phyloP scores from a whole-genome alignment of 1,140 invertebrate genomes.

The Babylonia areolata region DNA sequence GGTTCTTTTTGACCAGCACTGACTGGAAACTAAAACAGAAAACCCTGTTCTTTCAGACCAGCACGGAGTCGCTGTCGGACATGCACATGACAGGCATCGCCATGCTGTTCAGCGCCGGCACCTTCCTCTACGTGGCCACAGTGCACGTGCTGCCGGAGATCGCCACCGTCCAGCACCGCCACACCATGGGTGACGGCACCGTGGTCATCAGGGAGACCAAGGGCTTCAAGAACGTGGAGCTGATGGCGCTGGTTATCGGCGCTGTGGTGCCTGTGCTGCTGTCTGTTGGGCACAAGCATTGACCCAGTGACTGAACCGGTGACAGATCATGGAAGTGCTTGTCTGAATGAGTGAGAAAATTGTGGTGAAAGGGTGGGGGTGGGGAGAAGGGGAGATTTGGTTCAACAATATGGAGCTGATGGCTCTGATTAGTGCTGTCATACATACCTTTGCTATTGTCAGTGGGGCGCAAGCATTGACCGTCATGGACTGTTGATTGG shows the following conservation, averaged over 20 bases:
- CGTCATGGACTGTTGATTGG: too few species aligned
- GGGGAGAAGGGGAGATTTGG: constrained; percentile 77
- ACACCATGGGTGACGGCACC: constrained; percentile 75
- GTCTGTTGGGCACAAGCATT: constrained; percentile 93
- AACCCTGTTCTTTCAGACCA: constrained; percentile 74
- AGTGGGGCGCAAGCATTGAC: constrained; percentile 93
- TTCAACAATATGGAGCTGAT: constrained; percentile 88
- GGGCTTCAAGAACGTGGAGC: constrained; percentile 85
- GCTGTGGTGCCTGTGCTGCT: constrained; percentile 91
- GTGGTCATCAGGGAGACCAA: constrained; percentile 76
- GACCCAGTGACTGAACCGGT: too few species aligned
- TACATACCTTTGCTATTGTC: constrained; percentile 91
- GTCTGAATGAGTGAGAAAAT: too few species aligned
- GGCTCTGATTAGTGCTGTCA: constrained; percentile 89
- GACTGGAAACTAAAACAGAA: too few species aligned
- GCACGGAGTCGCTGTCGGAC: constrained; percentile 80
- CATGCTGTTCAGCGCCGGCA: constrained; percentile 99
- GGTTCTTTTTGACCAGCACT: too few species aligned
- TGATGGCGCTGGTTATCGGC: constrained; percentile 89
- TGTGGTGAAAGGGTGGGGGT: too few species aligned
- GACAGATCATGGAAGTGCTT: too few species aligned
- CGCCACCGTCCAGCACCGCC: constrained; percentile 65
- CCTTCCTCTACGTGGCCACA: constrained; percentile 98
- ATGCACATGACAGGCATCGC: constrained; percentile 96
- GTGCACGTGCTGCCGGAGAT: constrained; percentile 98